These are phyloP conservation scores for Pachypsylla venusta DNA, from an alignment of 1,140 invertebrate genomes.

Conservation along the genomic window DNA sequence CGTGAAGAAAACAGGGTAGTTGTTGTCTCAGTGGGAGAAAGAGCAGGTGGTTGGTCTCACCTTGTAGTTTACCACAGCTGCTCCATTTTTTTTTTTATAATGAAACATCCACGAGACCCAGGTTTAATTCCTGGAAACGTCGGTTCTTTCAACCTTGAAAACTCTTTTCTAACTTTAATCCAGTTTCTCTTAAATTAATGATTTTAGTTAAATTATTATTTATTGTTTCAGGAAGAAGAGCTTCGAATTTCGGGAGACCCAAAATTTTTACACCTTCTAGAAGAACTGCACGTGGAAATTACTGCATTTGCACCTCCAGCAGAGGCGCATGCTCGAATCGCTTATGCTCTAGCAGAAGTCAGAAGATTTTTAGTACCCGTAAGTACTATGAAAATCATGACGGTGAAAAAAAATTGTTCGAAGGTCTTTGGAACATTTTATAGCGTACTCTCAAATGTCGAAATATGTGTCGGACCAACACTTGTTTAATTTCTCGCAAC, in stretches of 20 bases:
- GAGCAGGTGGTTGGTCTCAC: too few species aligned
- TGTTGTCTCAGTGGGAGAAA: too few species aligned
- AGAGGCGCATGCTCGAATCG: slow-evolving; percentile 75
- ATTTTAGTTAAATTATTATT: slow-evolving; percentile 15
- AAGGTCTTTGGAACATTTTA: too few species aligned
- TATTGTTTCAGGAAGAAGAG: slow-evolving; percentile 58
- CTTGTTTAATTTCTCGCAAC: too few species aligned
- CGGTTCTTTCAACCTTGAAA: not conserved
- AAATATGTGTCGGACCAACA: too few species aligned
- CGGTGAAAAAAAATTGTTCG: too few species aligned
- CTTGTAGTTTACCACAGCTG: too few species aligned
- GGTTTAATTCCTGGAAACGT: not conserved
- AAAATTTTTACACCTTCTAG: slow-evolving; percentile 75
- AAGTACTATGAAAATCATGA: too few species aligned
- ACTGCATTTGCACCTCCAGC: slow-evolving; percentile 68
- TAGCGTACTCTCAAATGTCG: too few species aligned
- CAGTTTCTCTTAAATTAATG: too few species aligned
- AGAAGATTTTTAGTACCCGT: slow-evolving; percentile 55
- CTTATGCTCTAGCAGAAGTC: slow-evolving; percentile 66
- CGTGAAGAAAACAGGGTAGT: too few species aligned
- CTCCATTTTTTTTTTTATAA: too few species aligned
- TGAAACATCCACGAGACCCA: not conserved
- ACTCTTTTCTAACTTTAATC: slow-evolving; percentile 1
- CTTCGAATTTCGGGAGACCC: slow-evolving; percentile 63
- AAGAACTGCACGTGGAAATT: slow-evolving; percentile 81